These are phyloP conservation scores for Aegithalos caudatus DNA, from an alignment of 2,113 vertebrate genomes.

Conservation along the genomic window DNA sequence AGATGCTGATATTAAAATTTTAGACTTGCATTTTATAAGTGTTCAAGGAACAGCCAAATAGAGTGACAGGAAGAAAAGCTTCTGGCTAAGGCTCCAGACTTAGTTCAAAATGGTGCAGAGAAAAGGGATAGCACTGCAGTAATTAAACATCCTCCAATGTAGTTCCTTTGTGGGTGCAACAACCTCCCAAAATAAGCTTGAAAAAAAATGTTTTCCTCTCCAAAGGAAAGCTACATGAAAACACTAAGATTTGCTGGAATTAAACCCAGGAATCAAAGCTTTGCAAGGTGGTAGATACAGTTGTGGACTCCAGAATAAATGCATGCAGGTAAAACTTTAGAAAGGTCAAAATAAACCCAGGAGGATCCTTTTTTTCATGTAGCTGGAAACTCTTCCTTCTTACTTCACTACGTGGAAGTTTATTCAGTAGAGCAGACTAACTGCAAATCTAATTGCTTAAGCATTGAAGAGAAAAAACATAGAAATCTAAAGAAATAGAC, in stretches of 20 bases:
- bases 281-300: background rate
- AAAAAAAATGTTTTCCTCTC: background rate
- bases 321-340: background rate
- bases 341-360: background rate
- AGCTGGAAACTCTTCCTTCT: background rate
- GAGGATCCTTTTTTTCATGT: background rate
- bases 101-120: background rate
- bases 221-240: background rate
- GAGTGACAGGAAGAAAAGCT: background rate
- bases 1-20: background rate
- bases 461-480: background rate
- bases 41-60: background rate
- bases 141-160: background rate
- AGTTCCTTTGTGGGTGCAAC: background rate
- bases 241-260: background rate
- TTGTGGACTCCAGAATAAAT: background rate
- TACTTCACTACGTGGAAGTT: background rate
- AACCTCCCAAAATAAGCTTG: background rate
- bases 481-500: background rate
- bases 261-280: background rate
- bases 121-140: background rate
- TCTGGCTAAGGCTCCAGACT: background rate
- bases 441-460: background rate
- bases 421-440: background rate
- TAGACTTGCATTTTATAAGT: background rate